These are phyloP conservation scores for Corythornis leucogaster DNA, from an alignment of 2,797 vertebrate species.

Conservation along the genomic window DNA sequence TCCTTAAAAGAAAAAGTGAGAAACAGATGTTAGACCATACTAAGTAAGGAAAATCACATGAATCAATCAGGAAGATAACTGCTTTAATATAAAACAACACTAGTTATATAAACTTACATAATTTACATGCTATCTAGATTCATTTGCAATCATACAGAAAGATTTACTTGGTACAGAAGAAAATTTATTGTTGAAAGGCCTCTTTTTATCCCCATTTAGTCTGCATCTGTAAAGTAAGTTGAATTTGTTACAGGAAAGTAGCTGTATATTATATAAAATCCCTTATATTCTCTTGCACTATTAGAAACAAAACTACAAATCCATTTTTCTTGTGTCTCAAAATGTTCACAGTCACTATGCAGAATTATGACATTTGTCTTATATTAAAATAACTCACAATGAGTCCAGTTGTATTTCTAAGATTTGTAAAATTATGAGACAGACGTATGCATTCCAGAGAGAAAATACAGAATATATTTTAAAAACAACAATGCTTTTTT, in stretches of 20 bases:
- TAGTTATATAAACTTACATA: background rate
- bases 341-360: background rate
- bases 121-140: background rate
- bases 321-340: background rate
- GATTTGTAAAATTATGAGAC: background rate
- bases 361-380: background rate
- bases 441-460: background rate
- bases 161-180: background rate
- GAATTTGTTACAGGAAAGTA: background rate
- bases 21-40: background rate
- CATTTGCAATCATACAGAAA: background rate
- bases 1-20: background rate
- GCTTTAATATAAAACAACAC: background rate
- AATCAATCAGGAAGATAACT: background rate
- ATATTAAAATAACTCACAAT: background rate
- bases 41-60: background rate
- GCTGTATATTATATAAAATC: background rate
- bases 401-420: background rate
- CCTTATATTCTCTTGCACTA: background rate
- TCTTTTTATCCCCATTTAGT: background rate
- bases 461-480: background rate
- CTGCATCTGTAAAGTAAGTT: background rate
- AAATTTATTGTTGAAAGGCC: background rate
- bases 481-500: too few species aligned
- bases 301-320: background rate